Base-by-base conservation (phyloP, 2,888 invertebrate genomes). In the Sinopyrophorus schimmeli region DNA sequence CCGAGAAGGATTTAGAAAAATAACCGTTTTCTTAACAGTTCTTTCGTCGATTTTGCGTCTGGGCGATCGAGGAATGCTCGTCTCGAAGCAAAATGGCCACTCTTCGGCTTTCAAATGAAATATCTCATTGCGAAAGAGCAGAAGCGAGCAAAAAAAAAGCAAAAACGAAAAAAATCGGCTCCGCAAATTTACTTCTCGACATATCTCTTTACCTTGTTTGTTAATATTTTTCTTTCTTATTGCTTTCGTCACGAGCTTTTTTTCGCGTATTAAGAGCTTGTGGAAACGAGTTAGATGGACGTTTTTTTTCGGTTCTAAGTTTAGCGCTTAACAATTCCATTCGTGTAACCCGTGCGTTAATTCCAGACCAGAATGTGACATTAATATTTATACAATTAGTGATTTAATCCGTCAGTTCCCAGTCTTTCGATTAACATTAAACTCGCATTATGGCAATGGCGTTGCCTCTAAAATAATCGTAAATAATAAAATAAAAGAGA, bases 301-400 rank as follows among this genome's bases (percentile, higher is more conserved):
- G 15, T 50, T 50, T 46, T 46, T 41, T 38, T 30, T 7, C 5
- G 6, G 21, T 35, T 47, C 40, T 35, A 35, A 40, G 44, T 21
- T 35, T 12, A 11, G 20, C 44, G 41, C 31, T 50, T 50, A 41
- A 37, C 21, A 16, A 47, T 51, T 40, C 41, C 31, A 12, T 31
- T 23, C 47, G 40, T 47, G 51, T 31, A 51, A 38, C 47, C 31
- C 32, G 47, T 54, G 53, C 50, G 53, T 54, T 54, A 54, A 54
- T 54, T 54, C 53, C 53, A 50, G 53, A 41, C 50, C 46, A 39
- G 40, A 38, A 47, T 51, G 49, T 50, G 44, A 38, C 55, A 55
- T 55, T 49, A 55, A 55, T 55, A 55, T 55, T 55, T 53, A 55
- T 55, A 51, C 52, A 44, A 53, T 55, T 52, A 52, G 55, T 49